phyloP scores from a whole-genome alignment of 1,140 invertebrate species.

The Achatina immaculata region DNA sequence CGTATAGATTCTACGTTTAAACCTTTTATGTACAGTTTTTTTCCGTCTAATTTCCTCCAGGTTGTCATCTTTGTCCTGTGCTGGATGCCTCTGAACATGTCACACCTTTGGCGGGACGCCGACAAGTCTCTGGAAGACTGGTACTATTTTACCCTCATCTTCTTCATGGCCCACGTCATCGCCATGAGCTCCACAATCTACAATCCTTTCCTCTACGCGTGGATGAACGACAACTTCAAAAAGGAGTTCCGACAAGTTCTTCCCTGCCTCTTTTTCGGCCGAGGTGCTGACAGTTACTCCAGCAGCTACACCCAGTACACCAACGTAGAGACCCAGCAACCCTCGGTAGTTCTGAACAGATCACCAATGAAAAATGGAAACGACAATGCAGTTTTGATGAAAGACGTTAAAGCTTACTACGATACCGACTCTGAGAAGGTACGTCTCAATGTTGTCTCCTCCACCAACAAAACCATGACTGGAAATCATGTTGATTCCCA shows the following conservation, averaged over 20 bases:
- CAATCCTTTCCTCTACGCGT: constrained; percentile 96
- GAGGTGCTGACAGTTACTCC: constrained; percentile 47
- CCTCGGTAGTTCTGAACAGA: constrained; percentile 59
- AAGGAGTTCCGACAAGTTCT: constrained; percentile 85
- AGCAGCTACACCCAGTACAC: constrained; percentile 66
- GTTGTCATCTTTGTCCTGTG: constrained; percentile 87
- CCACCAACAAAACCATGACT: constrained; percentile 39
- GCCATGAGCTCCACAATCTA: constrained; percentile 97
- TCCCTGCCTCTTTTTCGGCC: constrained; percentile 61
- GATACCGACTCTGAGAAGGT: constrained; percentile 67
- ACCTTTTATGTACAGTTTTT: too few species aligned
- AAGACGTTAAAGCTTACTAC: constrained; percentile 62
- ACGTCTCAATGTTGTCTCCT: constrained; percentile 60
- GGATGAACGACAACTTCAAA: constrained; percentile 98
- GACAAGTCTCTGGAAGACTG: constrained; percentile 76
- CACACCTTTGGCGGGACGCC: constrained; percentile 62
- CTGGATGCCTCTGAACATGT: constrained; percentile 92
- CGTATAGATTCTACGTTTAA: too few species aligned
- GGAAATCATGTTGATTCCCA: constrained; percentile 23
- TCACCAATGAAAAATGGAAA: constrained; percentile 64
- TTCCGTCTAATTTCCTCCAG: background rate
- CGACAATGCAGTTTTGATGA: constrained; percentile 48
- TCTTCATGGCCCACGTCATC: constrained; percentile 91
- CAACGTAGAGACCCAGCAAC: constrained; percentile 60
- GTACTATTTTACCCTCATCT: constrained; percentile 86